phyloP scores from a whole-genome alignment of 2,888 invertebrate genomes.

The Aspidiotus rigidus region DNA sequence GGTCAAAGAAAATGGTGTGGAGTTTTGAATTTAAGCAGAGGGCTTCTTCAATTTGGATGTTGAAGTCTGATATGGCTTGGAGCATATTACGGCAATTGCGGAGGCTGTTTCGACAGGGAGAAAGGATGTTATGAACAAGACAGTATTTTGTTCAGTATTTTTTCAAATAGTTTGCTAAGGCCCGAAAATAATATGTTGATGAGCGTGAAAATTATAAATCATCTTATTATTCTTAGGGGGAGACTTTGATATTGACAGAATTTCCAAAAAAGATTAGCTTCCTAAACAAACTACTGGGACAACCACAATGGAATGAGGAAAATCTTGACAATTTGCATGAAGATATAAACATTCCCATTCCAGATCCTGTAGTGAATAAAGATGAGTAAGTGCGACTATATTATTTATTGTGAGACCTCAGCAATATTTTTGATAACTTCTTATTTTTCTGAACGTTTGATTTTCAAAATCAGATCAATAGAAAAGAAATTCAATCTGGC shows the following conservation, averaged over 20 bases:
- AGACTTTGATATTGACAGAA: constrained; percentile 74
- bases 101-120: no score
- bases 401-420: neutral
- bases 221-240: constrained; percentile 50
- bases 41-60: no score
- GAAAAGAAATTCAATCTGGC: constrained; percentile 38
- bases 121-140: no score
- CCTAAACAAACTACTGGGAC: constrained; percentile 75
- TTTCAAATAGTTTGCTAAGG: no score
- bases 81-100: no score
- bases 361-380: constrained; percentile 60
- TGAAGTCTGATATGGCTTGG: no score
- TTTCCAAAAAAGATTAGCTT: constrained; percentile 90
- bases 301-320: constrained; percentile 68
- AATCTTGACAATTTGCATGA: constrained; percentile 70
- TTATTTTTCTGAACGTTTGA: neutral
- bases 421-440: neutral
- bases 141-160: no score
- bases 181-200: no score
- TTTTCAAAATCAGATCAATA: constrained; percentile 34
- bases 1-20: no score
- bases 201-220: no score
- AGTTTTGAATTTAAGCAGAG: no score
- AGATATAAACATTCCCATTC: constrained; percentile 79
- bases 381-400: constrained; percentile 44